A percentile compares a stretch with the other conserved stretches of the same genome.
Evolutionary conservation across 1,140 invertebrate species (phyloP).

Genomic region (Euwallacea fornicatus): DNA sequence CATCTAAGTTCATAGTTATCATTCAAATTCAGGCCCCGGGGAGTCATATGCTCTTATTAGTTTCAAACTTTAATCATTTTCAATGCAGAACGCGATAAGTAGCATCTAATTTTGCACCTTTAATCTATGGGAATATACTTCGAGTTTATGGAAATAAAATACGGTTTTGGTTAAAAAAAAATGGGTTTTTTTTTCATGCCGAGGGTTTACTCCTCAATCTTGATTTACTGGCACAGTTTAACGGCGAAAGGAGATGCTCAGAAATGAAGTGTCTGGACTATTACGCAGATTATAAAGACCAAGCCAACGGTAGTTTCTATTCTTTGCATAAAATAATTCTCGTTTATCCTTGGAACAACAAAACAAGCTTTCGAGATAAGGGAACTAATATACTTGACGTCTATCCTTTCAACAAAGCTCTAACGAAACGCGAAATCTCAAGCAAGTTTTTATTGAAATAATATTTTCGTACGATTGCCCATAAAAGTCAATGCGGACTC

Average conservation of each 20-base stretch:
- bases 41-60: conserved; percentile 5
- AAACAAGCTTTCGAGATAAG: conserved; percentile 7
- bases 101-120: not conserved
- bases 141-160: conserved; percentile 15
- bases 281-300: too few species aligned
- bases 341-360: not conserved
- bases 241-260: too few species aligned
- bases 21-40: conserved; percentile 1
- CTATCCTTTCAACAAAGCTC: conserved; percentile 19
- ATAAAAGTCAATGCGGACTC: conserved; percentile 34
- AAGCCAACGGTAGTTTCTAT: too few species aligned
- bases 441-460: conserved; percentile 35
- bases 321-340: too few species aligned
- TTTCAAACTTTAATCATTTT: conserved; percentile 6
- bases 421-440: conserved; percentile 20
- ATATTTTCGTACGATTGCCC: conserved; percentile 25
- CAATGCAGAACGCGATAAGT: not conserved
- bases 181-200: too few species aligned
- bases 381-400: conserved; percentile 21
- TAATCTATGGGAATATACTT: conserved; percentile 1
- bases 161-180: not conserved
- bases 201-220: too few species aligned
- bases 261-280: too few species aligned
- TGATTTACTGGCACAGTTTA: too few species aligned
- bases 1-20: conserved; percentile 1